Base-by-base conservation (phyloP, 2,797 vertebrate species). In the Novumbra hubbsi region DNA sequence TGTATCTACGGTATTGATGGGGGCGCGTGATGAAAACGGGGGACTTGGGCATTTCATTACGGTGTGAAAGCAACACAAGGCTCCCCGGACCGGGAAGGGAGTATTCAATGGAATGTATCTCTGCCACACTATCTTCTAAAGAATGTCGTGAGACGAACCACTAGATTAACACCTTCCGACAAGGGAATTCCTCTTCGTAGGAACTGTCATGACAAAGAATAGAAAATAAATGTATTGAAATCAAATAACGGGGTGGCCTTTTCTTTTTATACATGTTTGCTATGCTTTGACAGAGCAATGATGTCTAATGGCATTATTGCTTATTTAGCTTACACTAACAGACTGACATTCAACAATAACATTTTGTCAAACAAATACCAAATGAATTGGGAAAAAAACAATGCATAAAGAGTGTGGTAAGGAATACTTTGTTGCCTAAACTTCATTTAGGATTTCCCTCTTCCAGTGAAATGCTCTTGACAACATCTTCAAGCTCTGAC, bases 161-260 rank as follows among this genome's bases (percentile, higher is more conserved):
- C 88, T 91, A 81, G 82, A 78, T 62, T 73, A 64, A 70, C 89
- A 88, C 90, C 87, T 86, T 84, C 73, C 75, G 66, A 64, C 17
- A 89, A 84, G 81, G 86, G 63, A 84, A 80, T 48, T 34, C 82
- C 86, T 85, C 89, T 81, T 87, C 90, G 83, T 85, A 85, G 72
- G 72, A 83, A 83, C 69, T 80, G 30, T 88, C 80, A 86, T 88
- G 88, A 72, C 83, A 90, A 90, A 75, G 41, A 45, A 45, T 45
- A 84, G 49, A 74, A 90, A 84, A 92, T 89, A 86, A 90, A 92
- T 93, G 88, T 91, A 92, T 92, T 93, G 86, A 92, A 93, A 92
- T 91, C 83, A 83, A 45, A 60, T 60, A 60, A 60, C 55, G 19
- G 62, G 28, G 8, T 32, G 15, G 4, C 27, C 16, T 30, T 2